These are phyloP conservation scores for Pelodiscus sinensis DNA, from an alignment of 2,113 vertebrate genomes.

Conservation along the genomic window DNA sequence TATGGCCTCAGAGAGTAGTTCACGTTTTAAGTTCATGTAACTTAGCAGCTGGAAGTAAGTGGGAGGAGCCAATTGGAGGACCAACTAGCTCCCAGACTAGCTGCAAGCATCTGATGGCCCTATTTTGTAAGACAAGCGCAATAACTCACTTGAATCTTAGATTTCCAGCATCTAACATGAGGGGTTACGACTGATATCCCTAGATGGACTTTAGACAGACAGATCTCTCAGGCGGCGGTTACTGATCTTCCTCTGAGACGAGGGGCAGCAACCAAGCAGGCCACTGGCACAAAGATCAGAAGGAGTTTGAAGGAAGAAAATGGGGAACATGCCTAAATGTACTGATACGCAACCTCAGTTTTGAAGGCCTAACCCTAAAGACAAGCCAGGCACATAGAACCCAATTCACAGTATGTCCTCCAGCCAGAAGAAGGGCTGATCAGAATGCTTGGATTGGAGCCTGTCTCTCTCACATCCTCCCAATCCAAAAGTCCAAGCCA, in stretches of 20 bases:
- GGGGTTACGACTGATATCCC: too few relatives aligned
- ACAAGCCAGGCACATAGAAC: background rate
- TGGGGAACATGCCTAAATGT: background rate
- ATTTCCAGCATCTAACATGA: background rate
- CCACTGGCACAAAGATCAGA: background rate
- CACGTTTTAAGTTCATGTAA: background rate
- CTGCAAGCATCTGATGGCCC: background rate
- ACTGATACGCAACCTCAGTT: background rate
- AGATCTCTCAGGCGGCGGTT: too few relatives aligned
- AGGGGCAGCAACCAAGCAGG: background rate
- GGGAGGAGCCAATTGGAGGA: background rate
- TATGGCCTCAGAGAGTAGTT: background rate
- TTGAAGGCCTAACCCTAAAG: background rate
- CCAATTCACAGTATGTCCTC: background rate
- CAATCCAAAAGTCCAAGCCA: too few relatives aligned
- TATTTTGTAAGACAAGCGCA: background rate
- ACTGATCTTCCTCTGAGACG: background rate
- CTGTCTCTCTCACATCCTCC: too few relatives aligned
- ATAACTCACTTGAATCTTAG: background rate
- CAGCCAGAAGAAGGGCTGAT: background rate
- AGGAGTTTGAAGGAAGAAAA: background rate
- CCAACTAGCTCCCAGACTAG: background rate
- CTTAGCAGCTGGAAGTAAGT: background rate
- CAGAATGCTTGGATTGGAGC: accelerated
- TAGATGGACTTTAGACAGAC: background rate